These are phyloP conservation scores for Thryonomys swinderianus DNA, from an alignment of 2,113 vertebrate genomes.

Conservation along the genomic window DNA sequence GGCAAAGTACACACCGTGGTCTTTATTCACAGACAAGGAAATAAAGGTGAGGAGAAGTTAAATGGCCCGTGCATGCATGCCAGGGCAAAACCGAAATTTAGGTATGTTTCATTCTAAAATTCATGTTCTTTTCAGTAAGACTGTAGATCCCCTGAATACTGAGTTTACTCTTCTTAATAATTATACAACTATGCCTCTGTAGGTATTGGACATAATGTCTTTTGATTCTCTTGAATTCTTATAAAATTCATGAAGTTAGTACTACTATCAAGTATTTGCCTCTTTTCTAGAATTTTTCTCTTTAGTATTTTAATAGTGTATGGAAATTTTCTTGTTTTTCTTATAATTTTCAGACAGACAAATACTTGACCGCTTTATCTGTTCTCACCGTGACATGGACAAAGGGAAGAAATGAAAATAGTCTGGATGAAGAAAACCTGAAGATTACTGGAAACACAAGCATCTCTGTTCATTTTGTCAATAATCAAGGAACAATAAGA, in stretches of 20 bases:
- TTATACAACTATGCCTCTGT: not conserved
- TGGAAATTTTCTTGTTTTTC: slow-evolving; percentile 22
- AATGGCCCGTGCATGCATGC: not conserved
- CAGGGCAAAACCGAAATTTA: not conserved
- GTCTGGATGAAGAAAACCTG: not conserved
- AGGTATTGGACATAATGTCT: not conserved
- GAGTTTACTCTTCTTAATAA: not conserved
- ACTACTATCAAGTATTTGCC: not conserved
- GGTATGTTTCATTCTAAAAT: not conserved
- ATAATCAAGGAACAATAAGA: not conserved
- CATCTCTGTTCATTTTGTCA: not conserved
- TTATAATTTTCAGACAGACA: slow-evolving; percentile 69
- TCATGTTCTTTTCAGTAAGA: not conserved
- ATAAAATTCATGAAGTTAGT: not conserved
- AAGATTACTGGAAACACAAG: not conserved
- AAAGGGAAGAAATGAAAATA: not conserved
- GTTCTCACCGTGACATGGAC: not conserved
- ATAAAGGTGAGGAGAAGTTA: not conserved
- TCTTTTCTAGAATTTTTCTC: slow-evolving; percentile 1
- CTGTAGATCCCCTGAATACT: not conserved
- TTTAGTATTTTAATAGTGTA: not conserved
- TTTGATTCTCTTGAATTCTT: slow-evolving; percentile 1
- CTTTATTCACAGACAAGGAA: not conserved
- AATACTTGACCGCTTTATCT: slow-evolving; percentile 69
- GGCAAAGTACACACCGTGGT: not conserved